Conservation (phyloP, 2,888 invertebrate species). For the Drosophila prostipennis region DNA sequence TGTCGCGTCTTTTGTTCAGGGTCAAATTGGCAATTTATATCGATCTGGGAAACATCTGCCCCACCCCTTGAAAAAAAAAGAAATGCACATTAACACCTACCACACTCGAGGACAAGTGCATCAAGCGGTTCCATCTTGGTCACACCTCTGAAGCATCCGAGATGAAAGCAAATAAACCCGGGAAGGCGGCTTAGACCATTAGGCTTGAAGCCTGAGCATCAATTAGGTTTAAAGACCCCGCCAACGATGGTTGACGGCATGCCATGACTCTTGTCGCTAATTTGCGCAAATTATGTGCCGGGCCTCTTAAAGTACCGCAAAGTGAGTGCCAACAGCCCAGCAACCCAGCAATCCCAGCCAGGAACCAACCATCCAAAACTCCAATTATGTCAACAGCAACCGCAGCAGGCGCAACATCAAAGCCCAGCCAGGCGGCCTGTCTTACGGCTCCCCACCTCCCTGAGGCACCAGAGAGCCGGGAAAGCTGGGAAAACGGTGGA, state of each 20-base stretch:
- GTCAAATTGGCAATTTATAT: slow-evolving; percentile 78
- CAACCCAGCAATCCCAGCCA: slow-evolving; percentile 28
- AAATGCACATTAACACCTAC: slow-evolving; percentile 20
- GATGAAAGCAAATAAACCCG: slow-evolving; percentile 46
- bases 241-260: slow-evolving; percentile 41
- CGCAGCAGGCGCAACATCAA: slow-evolving; percentile 70
- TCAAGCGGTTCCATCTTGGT: slow-evolving; percentile 34
- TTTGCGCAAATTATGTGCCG: slow-evolving; percentile 77
- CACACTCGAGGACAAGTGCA: slow-evolving; percentile 40
- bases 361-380: slow-evolving; percentile 65
- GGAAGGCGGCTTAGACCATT: slow-evolving; percentile 34
- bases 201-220: slow-evolving; percentile 59
- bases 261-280: slow-evolving; percentile 70
- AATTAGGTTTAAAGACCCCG: slow-evolving; percentile 75
- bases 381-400: slow-evolving; percentile 77
- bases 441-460: slow-evolving; percentile 15
- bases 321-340: slow-evolving; percentile 62
- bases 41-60: slow-evolving; percentile 52
- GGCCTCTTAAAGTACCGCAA: slow-evolving; percentile 76
- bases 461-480: neutral
- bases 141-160: slow-evolving; percentile 52
- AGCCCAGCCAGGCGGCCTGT: slow-evolving; percentile 36
- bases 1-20: slow-evolving; percentile 58
- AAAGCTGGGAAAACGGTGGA: slow-evolving; percentile 23
- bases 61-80: slow-evolving; percentile 15